A percentile compares a stretch with the other conserved stretches of the same genome.
phyloP scores from a whole-genome alignment of 2,888 invertebrate genomes.

The Cheilosia urbana region DNA sequence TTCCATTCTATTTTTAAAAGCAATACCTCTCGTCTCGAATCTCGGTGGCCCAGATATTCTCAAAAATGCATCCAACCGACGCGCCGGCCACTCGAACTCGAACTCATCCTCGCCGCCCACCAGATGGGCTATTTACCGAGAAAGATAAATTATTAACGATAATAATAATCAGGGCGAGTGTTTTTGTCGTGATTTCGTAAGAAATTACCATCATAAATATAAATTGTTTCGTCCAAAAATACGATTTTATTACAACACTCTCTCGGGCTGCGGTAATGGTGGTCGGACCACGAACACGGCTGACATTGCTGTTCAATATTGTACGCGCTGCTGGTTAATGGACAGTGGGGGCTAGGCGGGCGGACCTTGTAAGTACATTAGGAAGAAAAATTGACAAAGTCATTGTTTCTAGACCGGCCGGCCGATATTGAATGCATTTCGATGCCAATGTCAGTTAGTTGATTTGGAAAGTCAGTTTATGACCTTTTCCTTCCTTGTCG shows the following conservation, averaged over 20 bases:
- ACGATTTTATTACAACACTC: slow-evolving; percentile 37
- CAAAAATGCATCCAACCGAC: slow-evolving; percentile 10
- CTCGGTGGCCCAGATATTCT: slow-evolving; percentile 20
- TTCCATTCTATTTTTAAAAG: slow-evolving; percentile 33
- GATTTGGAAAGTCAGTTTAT: slow-evolving; percentile 36
- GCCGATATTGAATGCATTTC: slow-evolving; percentile 47
- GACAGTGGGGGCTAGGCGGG: not conserved
- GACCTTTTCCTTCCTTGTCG: slow-evolving; percentile 57
- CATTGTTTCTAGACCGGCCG: slow-evolving; percentile 13
- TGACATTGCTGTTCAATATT: not conserved
- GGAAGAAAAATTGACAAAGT: slow-evolving; percentile 30
- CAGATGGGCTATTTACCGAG: slow-evolving; percentile 30
- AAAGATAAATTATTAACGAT: slow-evolving; percentile 58
- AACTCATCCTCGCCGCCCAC: slow-evolving; percentile 1
- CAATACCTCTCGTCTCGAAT: slow-evolving; percentile 2
- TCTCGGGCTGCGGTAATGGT: slow-evolving; percentile 1
- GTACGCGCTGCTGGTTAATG: not conserved
- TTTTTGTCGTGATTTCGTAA: slow-evolving; percentile 48
- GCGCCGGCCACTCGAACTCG: not conserved
- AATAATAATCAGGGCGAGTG: slow-evolving; percentile 37
- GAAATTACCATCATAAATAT: slow-evolving; percentile 61
- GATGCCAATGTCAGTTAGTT: slow-evolving; percentile 52
- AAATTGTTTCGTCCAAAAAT: slow-evolving; percentile 58
- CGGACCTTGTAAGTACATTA: slow-evolving; percentile 59
- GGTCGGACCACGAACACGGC: not conserved